These are phyloP conservation scores for Euproctis similis DNA, from an alignment of 2,888 invertebrate genomes.

Conservation along the genomic window DNA sequence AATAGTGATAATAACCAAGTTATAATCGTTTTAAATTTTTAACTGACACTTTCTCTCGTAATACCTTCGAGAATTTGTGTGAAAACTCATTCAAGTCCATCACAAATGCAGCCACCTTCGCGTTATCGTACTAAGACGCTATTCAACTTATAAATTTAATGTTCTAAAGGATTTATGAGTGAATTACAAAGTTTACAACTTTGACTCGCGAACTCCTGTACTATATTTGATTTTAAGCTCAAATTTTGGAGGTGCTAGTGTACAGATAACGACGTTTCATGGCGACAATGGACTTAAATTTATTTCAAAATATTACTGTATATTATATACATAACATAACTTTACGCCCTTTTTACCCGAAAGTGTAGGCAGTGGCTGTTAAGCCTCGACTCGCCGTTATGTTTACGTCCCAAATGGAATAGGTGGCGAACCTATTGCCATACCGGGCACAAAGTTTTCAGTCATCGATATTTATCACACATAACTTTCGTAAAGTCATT, in stretches of 20 bases:
- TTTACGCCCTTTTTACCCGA: too few relatives aligned
- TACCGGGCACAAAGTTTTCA: too few relatives aligned
- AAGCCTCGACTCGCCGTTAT: too few relatives aligned
- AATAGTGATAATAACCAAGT: too few relatives aligned
- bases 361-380: too few relatives aligned
- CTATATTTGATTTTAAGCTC: slow-evolving; percentile 11
- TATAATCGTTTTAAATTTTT: background rate
- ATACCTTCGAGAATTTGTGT: slow-evolving; percentile 6
- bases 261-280: slow-evolving; percentile 3
- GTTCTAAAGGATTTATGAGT: slow-evolving; percentile 56
- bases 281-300: background rate
- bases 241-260: slow-evolving; percentile 3
- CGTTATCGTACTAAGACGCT: slow-evolving; percentile 49
- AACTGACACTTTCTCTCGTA: slow-evolving; percentile 6
- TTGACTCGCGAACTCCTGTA: slow-evolving; percentile 29
- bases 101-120: slow-evolving; percentile 51
- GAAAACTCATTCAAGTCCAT: slow-evolving; percentile 39
- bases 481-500: too few relatives aligned
- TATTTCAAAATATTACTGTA: too few relatives aligned
- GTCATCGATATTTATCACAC: too few relatives aligned
- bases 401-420: too few relatives aligned
- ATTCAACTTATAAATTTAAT: slow-evolving; percentile 59
- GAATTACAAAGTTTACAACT: slow-evolving; percentile 53
- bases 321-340: too few relatives aligned
- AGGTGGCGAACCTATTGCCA: too few relatives aligned